Evolutionary conservation across 2,797 vertebrate genomes (phyloP).

Genomic region (Molossus alvarezi): DNA sequence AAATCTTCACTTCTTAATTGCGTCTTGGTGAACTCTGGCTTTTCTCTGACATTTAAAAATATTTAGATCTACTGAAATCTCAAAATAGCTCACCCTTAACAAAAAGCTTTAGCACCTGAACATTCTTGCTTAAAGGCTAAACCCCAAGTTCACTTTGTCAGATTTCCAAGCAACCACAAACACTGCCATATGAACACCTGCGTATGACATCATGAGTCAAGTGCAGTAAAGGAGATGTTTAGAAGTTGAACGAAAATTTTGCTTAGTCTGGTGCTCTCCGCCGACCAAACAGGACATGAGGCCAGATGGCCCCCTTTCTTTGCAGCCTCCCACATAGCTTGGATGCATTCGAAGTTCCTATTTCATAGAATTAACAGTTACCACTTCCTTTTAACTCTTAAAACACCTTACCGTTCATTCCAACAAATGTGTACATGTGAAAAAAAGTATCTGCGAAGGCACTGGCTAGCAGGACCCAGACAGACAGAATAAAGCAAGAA

Average conservation of each 20-base stretch:
- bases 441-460: neutral
- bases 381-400: constrained; percentile 10
- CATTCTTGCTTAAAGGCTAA: constrained; percentile 19
- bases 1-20: neutral
- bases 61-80: constrained; percentile 36
- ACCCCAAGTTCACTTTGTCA: neutral
- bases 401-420: neutral
- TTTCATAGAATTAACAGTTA: constrained; percentile 40
- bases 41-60: constrained; percentile 58
- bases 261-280: neutral
- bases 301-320: constrained; percentile 19
- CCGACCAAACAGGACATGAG: neutral
- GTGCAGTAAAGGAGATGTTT: neutral
- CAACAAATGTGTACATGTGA: neutral
- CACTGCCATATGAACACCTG: neutral
- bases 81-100: constrained; percentile 33
- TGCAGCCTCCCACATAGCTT: neutral
- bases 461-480: neutral
- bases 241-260: neutral
- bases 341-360: neutral
- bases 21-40: neutral
- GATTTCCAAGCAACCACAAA: neutral
- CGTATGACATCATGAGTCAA: neutral
- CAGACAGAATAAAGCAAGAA: neutral
- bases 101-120: neutral